Evolutionary conservation across 2,797 vertebrate species (phyloP), one percentile per base, ranked within the genome.

Genomic region (Syngnathus acus): DNA sequence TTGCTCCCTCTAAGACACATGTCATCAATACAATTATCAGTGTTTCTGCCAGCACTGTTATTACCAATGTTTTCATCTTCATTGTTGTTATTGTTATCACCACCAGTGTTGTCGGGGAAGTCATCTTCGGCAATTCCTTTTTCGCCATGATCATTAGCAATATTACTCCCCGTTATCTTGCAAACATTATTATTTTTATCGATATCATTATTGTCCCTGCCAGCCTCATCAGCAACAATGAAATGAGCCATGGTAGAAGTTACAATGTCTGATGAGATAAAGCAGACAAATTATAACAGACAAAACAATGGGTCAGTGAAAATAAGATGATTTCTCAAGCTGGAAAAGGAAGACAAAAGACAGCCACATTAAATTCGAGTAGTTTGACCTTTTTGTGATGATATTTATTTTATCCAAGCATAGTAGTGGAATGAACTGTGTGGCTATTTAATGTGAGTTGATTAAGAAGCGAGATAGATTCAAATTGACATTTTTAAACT

Each of bases 371-470:
- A 87, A 86, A 89, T 88, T 89, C 82, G 76, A 74, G 70, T 82
- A 79, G 77, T 79, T 77, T 87, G 85, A 87, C 88, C 88, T 86
- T 87, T 87, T 64, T 64, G 50, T 51, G 23, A 10, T 48, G 2
- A 45, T 48, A 21, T n/a, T 45, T 62, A 45, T 62, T 62, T 62
- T 43, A 45, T 62, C 13, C 14, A 8, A 42, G 21, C 13, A 62
- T 13, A 61, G 8, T 3, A 43, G 21, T 62, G 40, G 42, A 45
- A 61, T 61, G 13, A 42, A 45, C 6, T 88, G 86, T 87, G 82
- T 77, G 70, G 82, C 84, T 82, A 84, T 89, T 88, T 85, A 86
- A 84, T 84, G 84, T 77, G 78, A 88, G 83, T 88, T 86, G 88
- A 90, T 90, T 90, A 90, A 80, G 73, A 79, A 77, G 77, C n/a